These are phyloP conservation scores for Sesamia nonagrioides DNA, from an alignment of 1,140 invertebrate species.

Conservation along the genomic window DNA sequence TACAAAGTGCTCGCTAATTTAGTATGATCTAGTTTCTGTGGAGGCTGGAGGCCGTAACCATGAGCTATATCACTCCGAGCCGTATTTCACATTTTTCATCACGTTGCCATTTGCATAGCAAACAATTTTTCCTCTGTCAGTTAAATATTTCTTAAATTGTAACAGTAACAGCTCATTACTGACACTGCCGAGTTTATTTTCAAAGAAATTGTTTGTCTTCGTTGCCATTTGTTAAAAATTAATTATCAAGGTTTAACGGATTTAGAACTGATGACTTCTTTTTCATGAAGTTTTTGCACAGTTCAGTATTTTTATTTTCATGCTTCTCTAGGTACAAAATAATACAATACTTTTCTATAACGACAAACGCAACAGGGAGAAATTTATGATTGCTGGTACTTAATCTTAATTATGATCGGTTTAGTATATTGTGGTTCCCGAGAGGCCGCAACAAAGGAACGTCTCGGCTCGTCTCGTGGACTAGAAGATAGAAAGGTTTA, in stretches of 20 bases:
- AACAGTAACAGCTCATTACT: background rate
- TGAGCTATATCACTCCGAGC: slow-evolving; percentile 53
- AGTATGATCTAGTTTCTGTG: slow-evolving; percentile 54
- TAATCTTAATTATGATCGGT: slow-evolving; percentile 31
- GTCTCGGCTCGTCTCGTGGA: slow-evolving; percentile 5
- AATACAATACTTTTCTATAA: background rate
- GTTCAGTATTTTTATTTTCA: slow-evolving; percentile 4
- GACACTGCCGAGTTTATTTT: slow-evolving; percentile 12
- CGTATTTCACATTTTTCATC: slow-evolving; percentile 39
- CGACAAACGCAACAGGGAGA: background rate
- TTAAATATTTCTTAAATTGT: slow-evolving; percentile 24
- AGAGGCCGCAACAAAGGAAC: background rate
- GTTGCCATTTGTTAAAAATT: slow-evolving; percentile 14
- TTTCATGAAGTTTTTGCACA: background rate
- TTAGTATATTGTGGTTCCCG: slow-evolving; percentile 2
- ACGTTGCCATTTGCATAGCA: slow-evolving; percentile 36
- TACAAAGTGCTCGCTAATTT: slow-evolving; percentile 50
- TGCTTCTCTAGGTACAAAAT: background rate
- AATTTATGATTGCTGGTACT: slow-evolving; percentile 9
- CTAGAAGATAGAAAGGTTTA: slow-evolving; percentile 27
- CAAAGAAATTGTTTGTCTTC: slow-evolving; percentile 7
- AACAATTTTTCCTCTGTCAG: slow-evolving; percentile 30
- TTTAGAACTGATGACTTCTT: background rate
- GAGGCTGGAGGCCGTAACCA: slow-evolving; percentile 49
- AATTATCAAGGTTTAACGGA: slow-evolving; percentile 6